These are phyloP conservation scores for Caenorhabditis panamensis DNA, from an alignment of 2,888 invertebrate species.

Conservation along the genomic window DNA sequence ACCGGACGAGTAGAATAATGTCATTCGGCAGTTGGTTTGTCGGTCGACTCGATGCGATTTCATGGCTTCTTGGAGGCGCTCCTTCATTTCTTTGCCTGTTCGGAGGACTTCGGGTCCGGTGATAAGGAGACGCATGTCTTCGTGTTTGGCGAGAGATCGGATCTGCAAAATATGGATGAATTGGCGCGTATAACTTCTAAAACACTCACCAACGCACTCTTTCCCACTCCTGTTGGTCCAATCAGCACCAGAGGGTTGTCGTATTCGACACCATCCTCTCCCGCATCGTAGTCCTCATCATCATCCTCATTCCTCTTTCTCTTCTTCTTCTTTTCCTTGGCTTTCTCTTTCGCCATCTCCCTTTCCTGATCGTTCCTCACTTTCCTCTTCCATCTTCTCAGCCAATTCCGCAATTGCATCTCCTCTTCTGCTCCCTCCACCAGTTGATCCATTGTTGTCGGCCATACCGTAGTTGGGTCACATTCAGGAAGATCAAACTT, in stretches of 20 bases:
- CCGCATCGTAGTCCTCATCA: conserved; percentile 24
- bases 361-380: conserved; percentile 38
- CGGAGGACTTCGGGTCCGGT: conserved; percentile 46
- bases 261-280: conserved; percentile 18
- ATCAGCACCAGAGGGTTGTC: conserved; percentile 55
- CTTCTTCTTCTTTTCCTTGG: conserved; percentile 1
- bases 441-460: conserved; percentile 26
- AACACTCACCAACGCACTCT: conserved; percentile 48
- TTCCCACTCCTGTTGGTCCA: conserved; percentile 57
- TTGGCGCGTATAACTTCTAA: background rate
- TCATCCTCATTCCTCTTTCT: conserved; percentile 2
- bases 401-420: conserved; percentile 17
- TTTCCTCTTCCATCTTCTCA: conserved; percentile 43
- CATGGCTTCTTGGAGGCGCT: conserved; percentile 38
- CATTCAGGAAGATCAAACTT: background rate
- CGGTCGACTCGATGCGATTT: conserved; percentile 49
- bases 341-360: conserved; percentile 10
- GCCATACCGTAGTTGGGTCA: background rate
- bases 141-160: conserved; percentile 34
- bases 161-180: no score
- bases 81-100: conserved; percentile 38
- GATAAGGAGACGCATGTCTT: conserved; percentile 45
- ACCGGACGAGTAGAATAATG: background rate
- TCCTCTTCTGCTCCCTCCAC: conserved; percentile 32
- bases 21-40: background rate